Evolutionary conservation across 2,113 vertebrate species (phyloP), one percentile per base, ranked within the genome.

Genomic region (Rostratula benghalensis): DNA sequence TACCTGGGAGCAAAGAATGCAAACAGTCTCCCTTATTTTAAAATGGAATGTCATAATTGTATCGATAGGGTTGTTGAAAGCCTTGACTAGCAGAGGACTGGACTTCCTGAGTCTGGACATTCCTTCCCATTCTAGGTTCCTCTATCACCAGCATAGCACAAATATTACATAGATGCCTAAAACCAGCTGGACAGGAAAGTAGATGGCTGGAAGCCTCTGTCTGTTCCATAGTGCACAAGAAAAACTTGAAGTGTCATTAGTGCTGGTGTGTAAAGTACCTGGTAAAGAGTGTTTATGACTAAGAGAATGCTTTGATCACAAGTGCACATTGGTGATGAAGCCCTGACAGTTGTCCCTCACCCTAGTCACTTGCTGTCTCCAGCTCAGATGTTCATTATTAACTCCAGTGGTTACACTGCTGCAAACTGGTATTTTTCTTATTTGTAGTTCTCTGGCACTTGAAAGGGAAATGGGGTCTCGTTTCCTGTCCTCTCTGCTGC

Each of bases 341-440:
- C 21, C 27, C 39, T 0, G 0, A 56, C 24, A 60, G 19, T 11
- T 67, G 20, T 37, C 31, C 56, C 45, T 22, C 30, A 70, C 14
- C 5, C 12, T 24, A 50, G 24, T 20, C 8, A 2, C 65, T 74
- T 51, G 31, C 45, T 35, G n/a, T 75, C 50, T 91, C 22, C 31
- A 63, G n/a, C 22, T 93, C 51, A 48, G 46, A 54, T n/a, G 24
- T 43, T 70, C n/a, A 31, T 53, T 64, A 83, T 51, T 41, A 69
- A 70, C 16, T 84, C 31, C 6, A 54, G 28, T 22, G 22, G n/a
- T 53, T 54, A 51, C 22, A n/a, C 28, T 64, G 37, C 20, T 65
- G 63, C 45, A 77, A 83, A 69, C 6, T 7, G 19, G 37, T 84
- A 14, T 35, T 67, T 59, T n/a, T 77, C 53, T 69, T 56, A 21